These are phyloP conservation scores for Tichodroma muraria DNA, from an alignment of 2,113 vertebrate species.

Conservation along the genomic window DNA sequence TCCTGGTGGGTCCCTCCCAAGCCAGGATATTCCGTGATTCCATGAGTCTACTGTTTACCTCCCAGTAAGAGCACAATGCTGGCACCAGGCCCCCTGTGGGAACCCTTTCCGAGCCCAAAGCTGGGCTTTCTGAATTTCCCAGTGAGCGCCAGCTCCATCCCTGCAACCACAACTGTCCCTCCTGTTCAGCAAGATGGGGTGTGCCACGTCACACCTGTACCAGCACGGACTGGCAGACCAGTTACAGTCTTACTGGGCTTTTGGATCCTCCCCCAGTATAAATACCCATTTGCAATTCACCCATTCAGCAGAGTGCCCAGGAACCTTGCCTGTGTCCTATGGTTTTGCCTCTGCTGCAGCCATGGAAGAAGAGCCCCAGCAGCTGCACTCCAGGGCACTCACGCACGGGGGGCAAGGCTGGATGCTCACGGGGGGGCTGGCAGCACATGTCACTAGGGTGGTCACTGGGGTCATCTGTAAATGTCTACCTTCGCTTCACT, in stretches of 20 bases:
- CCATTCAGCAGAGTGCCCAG: background rate
- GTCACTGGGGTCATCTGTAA: background rate
- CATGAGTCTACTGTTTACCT: background rate
- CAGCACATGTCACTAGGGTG: background rate
- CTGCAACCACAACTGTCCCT: background rate
- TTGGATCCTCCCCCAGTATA: background rate
- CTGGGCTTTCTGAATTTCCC: background rate
- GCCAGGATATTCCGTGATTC: background rate
- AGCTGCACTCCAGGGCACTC: background rate
- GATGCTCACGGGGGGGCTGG: background rate
- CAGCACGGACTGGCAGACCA: background rate
- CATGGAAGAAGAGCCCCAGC: background rate
- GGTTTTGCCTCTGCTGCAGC: background rate
- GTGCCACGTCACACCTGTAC: background rate
- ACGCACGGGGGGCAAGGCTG: fast-evolving
- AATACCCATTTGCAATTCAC: background rate
- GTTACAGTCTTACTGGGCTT: background rate
- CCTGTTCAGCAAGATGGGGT: background rate
- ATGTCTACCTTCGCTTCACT: background rate
- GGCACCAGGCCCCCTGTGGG: background rate
- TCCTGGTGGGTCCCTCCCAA: background rate
- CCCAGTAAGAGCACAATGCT: background rate
- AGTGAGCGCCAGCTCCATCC: background rate
- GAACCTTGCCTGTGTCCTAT: background rate
- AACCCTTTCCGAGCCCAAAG: background rate